Conservation (phyloP, 2,888 invertebrate genomes). For the Nowickia ferox region DNA sequence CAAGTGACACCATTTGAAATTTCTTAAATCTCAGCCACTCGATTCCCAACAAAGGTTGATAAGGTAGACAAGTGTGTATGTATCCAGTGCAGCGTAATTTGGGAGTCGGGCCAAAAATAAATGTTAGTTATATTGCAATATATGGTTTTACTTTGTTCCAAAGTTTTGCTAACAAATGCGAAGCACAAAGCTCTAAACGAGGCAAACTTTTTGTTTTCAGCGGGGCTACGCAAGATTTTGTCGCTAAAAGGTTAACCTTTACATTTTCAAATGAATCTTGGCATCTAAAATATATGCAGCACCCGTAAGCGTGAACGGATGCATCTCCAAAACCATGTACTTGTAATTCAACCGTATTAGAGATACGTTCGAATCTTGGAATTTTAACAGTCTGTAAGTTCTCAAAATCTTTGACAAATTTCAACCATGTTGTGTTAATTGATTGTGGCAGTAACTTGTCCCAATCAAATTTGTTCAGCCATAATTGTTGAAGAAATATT, state of each 20-base stretch:
- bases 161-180: slow-evolving; percentile 54
- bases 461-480: slow-evolving; percentile 48
- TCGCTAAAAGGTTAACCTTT: slow-evolving; percentile 41
- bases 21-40: slow-evolving; percentile 54
- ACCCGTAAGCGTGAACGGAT: not conserved
- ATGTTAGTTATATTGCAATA: not conserved
- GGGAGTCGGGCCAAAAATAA: slow-evolving; percentile 64
- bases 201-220: slow-evolving; percentile 51
- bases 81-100: slow-evolving; percentile 64
- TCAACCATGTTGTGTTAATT: slow-evolving; percentile 32
- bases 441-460: slow-evolving; percentile 45
- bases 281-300: not conserved
- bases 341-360: not conserved
- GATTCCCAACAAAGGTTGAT: not conserved
- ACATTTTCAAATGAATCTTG: slow-evolving; percentile 11
- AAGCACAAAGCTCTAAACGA: slow-evolving; percentile 65
- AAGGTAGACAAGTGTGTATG: slow-evolving; percentile 47
- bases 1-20: slow-evolving; percentile 10
- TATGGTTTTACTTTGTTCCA: slow-evolving; percentile 39
- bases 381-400: slow-evolving; percentile 3
- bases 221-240: slow-evolving; percentile 69
- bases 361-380: not conserved
- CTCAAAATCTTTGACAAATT: slow-evolving; percentile 1
- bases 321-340: not conserved
- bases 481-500: slow-evolving; percentile 44